Evolutionary conservation across 2,113 vertebrate species (phyloP).

Genomic region (Thomomys bottae): DNA sequence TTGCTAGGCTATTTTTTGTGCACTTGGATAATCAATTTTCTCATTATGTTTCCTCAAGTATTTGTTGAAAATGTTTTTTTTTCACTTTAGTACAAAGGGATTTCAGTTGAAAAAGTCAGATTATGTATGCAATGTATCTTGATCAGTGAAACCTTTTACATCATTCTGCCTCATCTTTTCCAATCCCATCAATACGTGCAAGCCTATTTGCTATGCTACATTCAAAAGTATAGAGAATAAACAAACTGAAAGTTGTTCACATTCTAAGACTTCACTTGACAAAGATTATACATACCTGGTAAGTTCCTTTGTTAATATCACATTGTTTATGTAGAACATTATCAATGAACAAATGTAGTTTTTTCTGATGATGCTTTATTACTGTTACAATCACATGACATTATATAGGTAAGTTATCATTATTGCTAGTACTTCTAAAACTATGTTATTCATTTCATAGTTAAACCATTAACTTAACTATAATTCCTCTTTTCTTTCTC

Average conservation of each 20-base stretch:
- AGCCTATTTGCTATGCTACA: background rate
- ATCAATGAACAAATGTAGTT: background rate
- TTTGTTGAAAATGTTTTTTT: background rate
- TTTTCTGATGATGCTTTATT: background rate
- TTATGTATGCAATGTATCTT: too few relatives aligned
- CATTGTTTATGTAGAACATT: background rate
- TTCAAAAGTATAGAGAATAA: background rate
- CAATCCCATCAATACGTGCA: too few relatives aligned
- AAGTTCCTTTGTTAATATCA: background rate
- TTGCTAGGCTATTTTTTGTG: background rate
- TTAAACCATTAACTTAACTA: too few relatives aligned
- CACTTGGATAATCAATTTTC: background rate
- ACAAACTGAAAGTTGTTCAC: background rate
- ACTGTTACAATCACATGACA: background rate
- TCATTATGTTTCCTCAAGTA: background rate
- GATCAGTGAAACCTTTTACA: too few relatives aligned
- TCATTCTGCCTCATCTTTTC: too few relatives aligned
- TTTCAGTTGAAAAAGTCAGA: too few relatives aligned
- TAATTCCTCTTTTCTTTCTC: too few relatives aligned
- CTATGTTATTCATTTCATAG: background rate
- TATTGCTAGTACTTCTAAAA: background rate
- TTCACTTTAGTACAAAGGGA: background rate
- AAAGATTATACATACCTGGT: background rate
- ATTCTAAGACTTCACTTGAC: background rate
- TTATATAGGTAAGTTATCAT: background rate